Evolutionary conservation across 1,140 invertebrate genomes (phyloP).

Genomic region (Penaeus japonicus): DNA sequence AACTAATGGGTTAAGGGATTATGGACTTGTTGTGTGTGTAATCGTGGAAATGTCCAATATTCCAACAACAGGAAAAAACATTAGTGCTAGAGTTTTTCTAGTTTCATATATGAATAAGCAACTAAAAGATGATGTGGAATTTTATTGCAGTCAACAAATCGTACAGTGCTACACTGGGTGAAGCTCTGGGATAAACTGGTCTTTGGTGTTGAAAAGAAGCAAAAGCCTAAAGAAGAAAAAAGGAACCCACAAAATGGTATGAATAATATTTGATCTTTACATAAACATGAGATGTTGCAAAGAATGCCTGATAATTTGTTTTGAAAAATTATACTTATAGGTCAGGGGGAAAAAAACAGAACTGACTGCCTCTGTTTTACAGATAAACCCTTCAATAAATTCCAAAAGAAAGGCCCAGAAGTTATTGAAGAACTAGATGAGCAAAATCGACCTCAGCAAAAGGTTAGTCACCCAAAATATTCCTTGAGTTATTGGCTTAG

Average conservation of each 20-base stretch:
- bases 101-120: too few relatives aligned
- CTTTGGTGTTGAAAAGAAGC: slow-evolving; percentile 42
- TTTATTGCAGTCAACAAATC: slow-evolving; percentile 47
- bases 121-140: too few relatives aligned
- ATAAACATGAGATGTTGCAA: too few relatives aligned
- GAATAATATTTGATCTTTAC: too few relatives aligned
- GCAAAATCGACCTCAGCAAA: not conserved
- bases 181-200: slow-evolving; percentile 56
- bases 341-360: not conserved
- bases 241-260: not conserved
- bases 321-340: too few relatives aligned
- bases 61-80: too few relatives aligned
- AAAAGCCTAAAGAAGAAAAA: slow-evolving; percentile 15
- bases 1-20: too few relatives aligned
- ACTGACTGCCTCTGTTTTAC: not conserved
- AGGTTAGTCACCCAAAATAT: not conserved
- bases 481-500: slow-evolving; percentile 52
- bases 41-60: too few relatives aligned
- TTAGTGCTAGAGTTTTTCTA: too few relatives aligned
- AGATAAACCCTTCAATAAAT: not conserved
- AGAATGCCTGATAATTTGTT: too few relatives aligned
- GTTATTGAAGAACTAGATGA: slow-evolving; percentile 39
- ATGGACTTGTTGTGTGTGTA: too few relatives aligned
- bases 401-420: slow-evolving; percentile 31
- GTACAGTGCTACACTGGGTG: slow-evolving; percentile 51